Conservation (phyloP, 1,140 invertebrate species). For the Melitaea cinxia region DNA sequence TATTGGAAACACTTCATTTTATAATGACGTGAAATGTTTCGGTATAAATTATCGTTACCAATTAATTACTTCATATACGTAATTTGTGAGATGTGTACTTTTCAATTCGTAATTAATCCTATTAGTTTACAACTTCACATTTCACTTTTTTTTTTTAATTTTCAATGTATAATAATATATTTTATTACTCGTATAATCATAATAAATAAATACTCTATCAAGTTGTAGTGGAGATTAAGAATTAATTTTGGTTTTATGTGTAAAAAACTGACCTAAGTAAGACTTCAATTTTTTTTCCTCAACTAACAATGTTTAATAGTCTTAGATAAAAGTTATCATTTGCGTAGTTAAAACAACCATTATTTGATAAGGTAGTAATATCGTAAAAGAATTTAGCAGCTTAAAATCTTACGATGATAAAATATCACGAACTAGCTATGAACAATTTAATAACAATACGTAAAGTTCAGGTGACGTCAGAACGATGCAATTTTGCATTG, state of each 20-base stretch:
- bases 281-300: background rate
- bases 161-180: too few species aligned
- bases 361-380: background rate
- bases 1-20: background rate
- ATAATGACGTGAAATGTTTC: background rate
- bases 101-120: too few species aligned
- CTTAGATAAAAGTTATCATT: background rate
- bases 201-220: too few species aligned
- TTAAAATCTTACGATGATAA: background rate
- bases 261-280: too few species aligned
- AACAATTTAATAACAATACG: background rate
- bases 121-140: too few species aligned
- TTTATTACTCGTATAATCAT: too few species aligned
- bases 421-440: background rate
- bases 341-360: background rate
- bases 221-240: too few species aligned
- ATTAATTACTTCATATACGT: background rate
- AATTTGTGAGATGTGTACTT: background rate
- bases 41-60: background rate
- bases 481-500: background rate
- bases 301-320: background rate
- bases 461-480: background rate
- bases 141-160: too few species aligned
- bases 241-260: too few species aligned
- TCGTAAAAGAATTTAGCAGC: background rate